phyloP scores from a whole-genome alignment of 2,113 vertebrate genomes.

The Egretta garzetta region DNA sequence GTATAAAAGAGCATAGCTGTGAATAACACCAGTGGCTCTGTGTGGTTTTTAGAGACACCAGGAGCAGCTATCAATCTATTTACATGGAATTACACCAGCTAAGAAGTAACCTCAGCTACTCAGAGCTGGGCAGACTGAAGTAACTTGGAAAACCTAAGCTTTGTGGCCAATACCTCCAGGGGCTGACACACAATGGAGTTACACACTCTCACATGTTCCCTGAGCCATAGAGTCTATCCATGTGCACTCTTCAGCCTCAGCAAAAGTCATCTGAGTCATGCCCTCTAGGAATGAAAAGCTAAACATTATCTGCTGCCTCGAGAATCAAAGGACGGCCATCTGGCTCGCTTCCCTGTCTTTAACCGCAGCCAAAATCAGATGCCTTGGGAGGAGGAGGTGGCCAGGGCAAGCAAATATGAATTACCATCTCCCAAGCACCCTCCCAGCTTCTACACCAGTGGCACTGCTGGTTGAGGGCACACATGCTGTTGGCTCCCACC shows the following conservation, averaged over 20 bases:
- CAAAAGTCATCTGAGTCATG: neutral
- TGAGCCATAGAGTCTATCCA: neutral
- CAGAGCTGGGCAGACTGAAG: neutral
- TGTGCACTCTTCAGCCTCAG: neutral
- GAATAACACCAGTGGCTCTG: neutral
- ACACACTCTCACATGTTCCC: fast-evolving
- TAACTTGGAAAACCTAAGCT: neutral
- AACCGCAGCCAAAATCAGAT: neutral
- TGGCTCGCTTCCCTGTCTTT: neutral
- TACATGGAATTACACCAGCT: neutral
- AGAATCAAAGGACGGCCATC: neutral
- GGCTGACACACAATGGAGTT: neutral
- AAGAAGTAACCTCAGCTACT: neutral
- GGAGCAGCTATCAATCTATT: neutral
- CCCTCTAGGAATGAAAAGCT: neutral
- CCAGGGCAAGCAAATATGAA: neutral
- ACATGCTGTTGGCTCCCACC: neutral
- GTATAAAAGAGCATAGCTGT: neutral
- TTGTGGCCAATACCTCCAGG: neutral
- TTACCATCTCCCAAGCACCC: neutral
- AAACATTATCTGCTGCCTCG: neutral
- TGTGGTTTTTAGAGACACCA: neutral
- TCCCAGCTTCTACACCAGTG: neutral
- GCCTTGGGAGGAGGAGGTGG: neutral
- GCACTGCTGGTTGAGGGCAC: neutral